Base-by-base conservation (phyloP, 2,797 vertebrate genomes). In the Neopelma chrysocephalum region DNA sequence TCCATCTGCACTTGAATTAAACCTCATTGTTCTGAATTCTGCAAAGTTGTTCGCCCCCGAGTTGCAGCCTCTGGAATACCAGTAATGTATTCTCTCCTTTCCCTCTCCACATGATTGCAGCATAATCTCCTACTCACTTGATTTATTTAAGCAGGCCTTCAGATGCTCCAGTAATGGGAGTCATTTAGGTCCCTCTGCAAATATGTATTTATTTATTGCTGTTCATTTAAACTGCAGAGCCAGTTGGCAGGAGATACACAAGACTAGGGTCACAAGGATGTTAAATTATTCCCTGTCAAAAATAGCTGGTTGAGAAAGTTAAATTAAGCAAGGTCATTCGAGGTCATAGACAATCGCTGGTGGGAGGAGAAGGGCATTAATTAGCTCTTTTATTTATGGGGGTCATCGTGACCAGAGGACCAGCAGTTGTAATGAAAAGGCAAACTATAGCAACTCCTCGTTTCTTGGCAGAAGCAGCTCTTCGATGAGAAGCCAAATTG, bases 191-290 rank as follows among this genome's bases (percentile, higher is more conserved):
- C 87, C 96, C 92, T 94, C 89, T 96, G 94, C 96, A 96, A 96
- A 96, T 95, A 95, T 66, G 88, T 96, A 95, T 96, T 95, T 96
- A 96, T 96, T 96, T 95, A 95, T 94, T 88, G 82, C 95, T 73
- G 72, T 94, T 95, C 79, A 76, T 95, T 96, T 93, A 86, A 94
- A 76, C 92, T 95, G 94, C 95, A 92, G 90, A 76, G 93, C 92
- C 90, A 92, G 93, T 96, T 96, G 95, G 95, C 92, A 97, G 92
- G 54, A 89, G 88, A 93, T 90, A 93, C 2, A 36, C 86, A 66
- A 93, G 92, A 8, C 77, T 20, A 47, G 92, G 95, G 96, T 96
- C 95, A 97, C 80, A 96, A 92, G 95, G 88, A 86, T 91, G 87
- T 68, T 76, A 75, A 94, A 95, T 96, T 88, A 91, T 88, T 91